Base-by-base conservation (phyloP, 2,113 vertebrate species). In the Thryonomys swinderianus region DNA sequence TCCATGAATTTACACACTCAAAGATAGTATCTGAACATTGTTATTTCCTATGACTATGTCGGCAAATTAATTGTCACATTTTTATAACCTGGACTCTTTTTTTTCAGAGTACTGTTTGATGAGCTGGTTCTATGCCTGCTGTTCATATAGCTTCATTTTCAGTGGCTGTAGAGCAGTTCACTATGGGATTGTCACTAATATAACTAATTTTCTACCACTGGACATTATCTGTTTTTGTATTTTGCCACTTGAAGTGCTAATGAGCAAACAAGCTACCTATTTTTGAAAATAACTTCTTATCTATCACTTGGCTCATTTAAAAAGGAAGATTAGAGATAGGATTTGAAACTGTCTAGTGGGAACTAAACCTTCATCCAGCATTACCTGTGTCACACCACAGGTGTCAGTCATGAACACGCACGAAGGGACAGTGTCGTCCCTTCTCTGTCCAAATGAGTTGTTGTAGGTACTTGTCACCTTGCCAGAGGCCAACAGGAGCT, bases 151-250 rank as follows among this genome's bases (percentile, higher is more conserved):
- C 59, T 37, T 82, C n/a, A 7, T 57, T 59, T 69, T 69, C 45
- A 21, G 40, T 12, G 42, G 25, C 32, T 62, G 37, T 14, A 0
- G 7, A 4, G 18, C 42, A 18, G 42, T 11, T 62, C 11, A 0
- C 25, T 30, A 4, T 10, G 18, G 53, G 0, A 2, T 25, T 7
- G 0, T 78, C 48, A 7, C 30, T 17, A 18, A 17, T 1, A 0
- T 2, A 42, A 12, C 25, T 21, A 76, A 1, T 3, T 53, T 34
- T 45, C 84, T 67, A 32, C 32, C 27, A 2, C 30, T 27, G 17
- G 53, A 40, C 21, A 37, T 42, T 5, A 5, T 0, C n/a, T n/a
- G 2, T 71, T 37, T 61, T 55, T 82, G 10, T 53, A 21, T 61
- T 51, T 42, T 83, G 20, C 30, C 37, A 1, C 17, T 42, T 32